Base-by-base conservation (phyloP, 2,113 vertebrate species). In the Anhinga rufa region DNA sequence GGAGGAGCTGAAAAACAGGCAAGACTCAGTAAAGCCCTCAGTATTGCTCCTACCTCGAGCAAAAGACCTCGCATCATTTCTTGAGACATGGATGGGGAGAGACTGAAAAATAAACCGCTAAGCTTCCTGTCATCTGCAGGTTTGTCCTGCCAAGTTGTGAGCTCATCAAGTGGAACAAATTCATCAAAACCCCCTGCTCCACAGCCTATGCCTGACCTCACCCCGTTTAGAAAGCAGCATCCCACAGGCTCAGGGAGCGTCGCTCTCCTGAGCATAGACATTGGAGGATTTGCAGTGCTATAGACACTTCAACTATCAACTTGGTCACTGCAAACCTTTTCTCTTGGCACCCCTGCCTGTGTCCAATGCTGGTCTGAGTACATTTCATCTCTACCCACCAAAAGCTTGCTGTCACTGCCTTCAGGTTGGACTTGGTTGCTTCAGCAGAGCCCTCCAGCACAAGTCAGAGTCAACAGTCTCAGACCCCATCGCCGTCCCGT, bases 401-500 rank as follows among this genome's bases (percentile, higher is more conserved):
- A 48, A 60, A 65, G 7, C 18, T 42, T 18, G 44, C 40, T 54
- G 57, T 32, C 9, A 28, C 8, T 80, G 80, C 72, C 58, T 57
- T 38, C 17, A 20, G 46, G 14, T 10, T 16, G 36, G 19, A 29
- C 25, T 70, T 36, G 21, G 42, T 32, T 58, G 14, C 26, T 86
- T 68, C 55, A 88, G 29, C 76, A 83, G 51, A 79, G 17, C 42
- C 40, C 12, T n/a, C 48, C 78, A 86, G 72, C 69, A 82, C 14
- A 66, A 24, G 36, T 24, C 25, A 29, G 38, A 29, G 34, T 1
- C 36, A 22, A 11, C 46, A 48, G 24, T 12, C 57, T 77, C 54
- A 48, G 57, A 34, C 19, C 44, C 25, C 31, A 10, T 12, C 34
- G 16, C 9, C 8, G 15, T 62, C 16, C 22, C 0, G 0, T 28